Evolutionary conservation across 2,797 vertebrate species (phyloP).

Genomic region (Enteromius argenteus): DNA sequence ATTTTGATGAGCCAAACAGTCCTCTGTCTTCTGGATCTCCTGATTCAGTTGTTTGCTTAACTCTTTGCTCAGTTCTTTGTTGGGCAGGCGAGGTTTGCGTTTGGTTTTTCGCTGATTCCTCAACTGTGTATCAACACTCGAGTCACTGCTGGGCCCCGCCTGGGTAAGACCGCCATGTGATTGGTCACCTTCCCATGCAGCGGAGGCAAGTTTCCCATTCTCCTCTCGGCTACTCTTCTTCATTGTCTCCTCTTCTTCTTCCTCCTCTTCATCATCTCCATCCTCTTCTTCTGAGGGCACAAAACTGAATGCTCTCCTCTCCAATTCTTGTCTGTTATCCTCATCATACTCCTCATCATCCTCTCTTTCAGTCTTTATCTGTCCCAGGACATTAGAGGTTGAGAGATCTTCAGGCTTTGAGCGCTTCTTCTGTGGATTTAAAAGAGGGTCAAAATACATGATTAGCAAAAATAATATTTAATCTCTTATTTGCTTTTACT

Average conservation of each 20-base stretch:
- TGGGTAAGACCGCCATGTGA: slow-evolving; percentile 84
- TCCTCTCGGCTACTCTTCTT: slow-evolving; percentile 69
- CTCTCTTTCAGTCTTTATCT: slow-evolving; percentile 89
- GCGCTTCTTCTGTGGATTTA: slow-evolving; percentile 80
- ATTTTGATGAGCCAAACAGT: slow-evolving; percentile 78
- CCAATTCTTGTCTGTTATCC: slow-evolving; percentile 18
- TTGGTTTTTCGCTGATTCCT: slow-evolving; percentile 84
- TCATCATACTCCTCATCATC: slow-evolving; percentile 77
- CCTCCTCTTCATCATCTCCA: slow-evolving; percentile 74
- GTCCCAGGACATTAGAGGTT: slow-evolving; percentile 82
- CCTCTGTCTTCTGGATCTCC: slow-evolving; percentile 88
- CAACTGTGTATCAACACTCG: slow-evolving; percentile 77
- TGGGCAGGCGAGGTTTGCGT: slow-evolving; percentile 83
- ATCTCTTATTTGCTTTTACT: slow-evolving; percentile 25
- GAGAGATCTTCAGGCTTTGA: slow-evolving; percentile 83
- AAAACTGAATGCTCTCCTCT: slow-evolving; percentile 63
- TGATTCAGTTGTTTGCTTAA: slow-evolving; percentile 89
- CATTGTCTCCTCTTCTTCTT: slow-evolving; percentile 59
- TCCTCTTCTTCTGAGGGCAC: slow-evolving; percentile 62
- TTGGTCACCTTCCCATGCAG: slow-evolving; percentile 83
- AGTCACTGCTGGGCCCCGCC: slow-evolving; percentile 87
- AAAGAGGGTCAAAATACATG: slow-evolving; percentile 61
- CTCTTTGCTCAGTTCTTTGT: slow-evolving; percentile 90
- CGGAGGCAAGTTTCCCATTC: slow-evolving; percentile 66
- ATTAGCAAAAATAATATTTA: slow-evolving; percentile 20